Conservation (phyloP, 1,140 invertebrate genomes). For the Ectropis grisescens region DNA sequence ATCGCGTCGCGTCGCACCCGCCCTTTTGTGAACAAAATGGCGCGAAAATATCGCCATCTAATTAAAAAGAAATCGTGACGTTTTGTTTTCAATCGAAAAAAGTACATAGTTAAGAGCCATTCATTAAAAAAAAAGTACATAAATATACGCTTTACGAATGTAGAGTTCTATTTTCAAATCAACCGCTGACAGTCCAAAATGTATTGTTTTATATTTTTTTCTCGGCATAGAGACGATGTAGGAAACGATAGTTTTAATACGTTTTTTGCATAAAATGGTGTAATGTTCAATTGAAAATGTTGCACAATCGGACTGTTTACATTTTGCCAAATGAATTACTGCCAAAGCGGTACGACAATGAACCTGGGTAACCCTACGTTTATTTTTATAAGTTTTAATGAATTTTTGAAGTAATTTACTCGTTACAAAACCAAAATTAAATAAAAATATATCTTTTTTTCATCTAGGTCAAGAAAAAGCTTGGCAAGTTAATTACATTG, state of each 20-base stretch:
- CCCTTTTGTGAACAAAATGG: slow-evolving; percentile 19
- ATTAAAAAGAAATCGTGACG: not conserved
- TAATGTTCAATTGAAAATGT: slow-evolving; percentile 24
- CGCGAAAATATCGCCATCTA: slow-evolving; percentile 20
- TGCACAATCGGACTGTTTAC: slow-evolving; percentile 59
- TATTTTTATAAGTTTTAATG: not conserved
- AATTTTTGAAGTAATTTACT: not conserved
- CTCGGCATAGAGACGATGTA: not conserved
- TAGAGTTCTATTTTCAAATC: too few relatives aligned
- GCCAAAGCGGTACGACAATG: slow-evolving; percentile 48
- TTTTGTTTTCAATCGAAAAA: too few relatives aligned
- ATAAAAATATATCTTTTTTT: too few relatives aligned
- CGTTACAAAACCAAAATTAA: not conserved
- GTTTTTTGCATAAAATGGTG: not conserved
- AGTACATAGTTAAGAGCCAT: too few relatives aligned
- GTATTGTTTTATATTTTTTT: not conserved
- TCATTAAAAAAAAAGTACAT: too few relatives aligned
- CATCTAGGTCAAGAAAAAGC: too few relatives aligned
- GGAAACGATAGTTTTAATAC: too few relatives aligned
- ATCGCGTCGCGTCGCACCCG: slow-evolving; percentile 25
- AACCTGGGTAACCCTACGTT: slow-evolving; percentile 23
- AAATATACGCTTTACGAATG: too few relatives aligned
- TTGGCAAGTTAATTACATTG: too few relatives aligned
- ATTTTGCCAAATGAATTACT: slow-evolving; percentile 60
- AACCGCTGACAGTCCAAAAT: not conserved